Evolutionary conservation across 2,113 vertebrate genomes (phyloP).

Genomic region (Oncorhynchus clarkii): DNA sequence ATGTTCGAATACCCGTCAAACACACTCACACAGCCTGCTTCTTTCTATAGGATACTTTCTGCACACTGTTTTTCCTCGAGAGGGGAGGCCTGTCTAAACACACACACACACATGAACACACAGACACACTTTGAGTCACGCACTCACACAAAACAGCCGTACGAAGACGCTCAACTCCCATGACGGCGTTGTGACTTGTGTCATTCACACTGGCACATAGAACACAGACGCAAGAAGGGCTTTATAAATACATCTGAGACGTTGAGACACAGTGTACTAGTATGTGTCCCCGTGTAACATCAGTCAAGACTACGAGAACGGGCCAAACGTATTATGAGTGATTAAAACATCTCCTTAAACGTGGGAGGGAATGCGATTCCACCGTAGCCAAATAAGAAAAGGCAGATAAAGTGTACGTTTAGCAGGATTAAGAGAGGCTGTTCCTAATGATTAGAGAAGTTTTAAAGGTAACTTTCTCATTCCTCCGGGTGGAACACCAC

Average conservation of each 20-base stretch:
- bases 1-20: slow-evolving; percentile 84
- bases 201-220: slow-evolving; percentile 22
- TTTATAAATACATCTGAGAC: too few relatives aligned
- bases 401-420: slow-evolving; percentile 74
- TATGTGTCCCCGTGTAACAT: slow-evolving; percentile 46
- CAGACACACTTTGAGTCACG: neutral
- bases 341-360: slow-evolving; percentile 70
- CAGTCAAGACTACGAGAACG: slow-evolving; percentile 51
- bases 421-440: slow-evolving; percentile 77
- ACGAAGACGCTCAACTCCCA: neutral
- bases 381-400: slow-evolving; percentile 44
- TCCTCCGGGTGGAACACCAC: slow-evolving; percentile 70
- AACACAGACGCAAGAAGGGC: slow-evolving; percentile 24
- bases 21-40: slow-evolving; percentile 64
- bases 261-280: slow-evolving; percentile 43
- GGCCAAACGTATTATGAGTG: slow-evolving; percentile 62
- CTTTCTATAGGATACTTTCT: slow-evolving; percentile 33
- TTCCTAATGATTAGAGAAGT: slow-evolving; percentile 81
- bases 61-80: slow-evolving; percentile 3
- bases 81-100: slow-evolving; percentile 1
- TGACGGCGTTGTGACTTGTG: slow-evolving; percentile 18
- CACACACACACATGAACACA: neutral
- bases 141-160: neutral
- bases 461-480: slow-evolving; percentile 79
- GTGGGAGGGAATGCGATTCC: slow-evolving; percentile 45